A percentile compares a stretch with the other conserved stretches of the same genome.
Conservation (phyloP, 2,113 vertebrate species). For the Entelurus aequoreus region DNA sequence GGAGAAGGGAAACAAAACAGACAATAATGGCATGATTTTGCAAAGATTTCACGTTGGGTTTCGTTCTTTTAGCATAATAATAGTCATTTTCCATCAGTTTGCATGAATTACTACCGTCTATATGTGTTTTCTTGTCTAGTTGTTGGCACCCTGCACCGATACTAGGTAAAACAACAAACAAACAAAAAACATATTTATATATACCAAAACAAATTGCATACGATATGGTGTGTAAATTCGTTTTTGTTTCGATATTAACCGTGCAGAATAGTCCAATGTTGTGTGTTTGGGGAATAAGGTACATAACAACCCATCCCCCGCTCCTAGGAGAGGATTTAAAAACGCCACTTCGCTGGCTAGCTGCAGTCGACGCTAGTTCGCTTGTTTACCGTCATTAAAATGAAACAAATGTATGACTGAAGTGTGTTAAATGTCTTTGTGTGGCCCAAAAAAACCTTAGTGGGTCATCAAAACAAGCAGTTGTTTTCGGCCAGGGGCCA, state of each 20-base stretch:
- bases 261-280: not conserved
- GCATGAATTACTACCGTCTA: not conserved
- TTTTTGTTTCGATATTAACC: not conserved
- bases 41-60: not conserved
- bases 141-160: slow-evolving; percentile 2
- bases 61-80: not conserved
- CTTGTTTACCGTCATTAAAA: not conserved
- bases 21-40: not conserved
- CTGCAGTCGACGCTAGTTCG: slow-evolving; percentile 3
- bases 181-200: not conserved
- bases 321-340: slow-evolving; percentile 44
- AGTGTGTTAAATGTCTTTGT: not conserved
- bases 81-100: not conserved
- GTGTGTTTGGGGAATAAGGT: slow-evolving; percentile 3
- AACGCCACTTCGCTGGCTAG: slow-evolving; percentile 15
- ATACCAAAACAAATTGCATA: too few relatives aligned
- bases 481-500: slow-evolving; percentile 30
- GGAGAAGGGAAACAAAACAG: not conserved
- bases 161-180: not conserved
- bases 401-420: accelerated
- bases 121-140: slow-evolving; percentile 2
- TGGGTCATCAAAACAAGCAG: not conserved
- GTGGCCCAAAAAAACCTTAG: not conserved
- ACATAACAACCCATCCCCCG: slow-evolving; percentile 49
- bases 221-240: not conserved